A percentile compares a stretch with the other conserved stretches of the same genome.
Conservation (phyloP, 1,140 invertebrate genomes). For the Hyposmocoma kahamanoa region DNA sequence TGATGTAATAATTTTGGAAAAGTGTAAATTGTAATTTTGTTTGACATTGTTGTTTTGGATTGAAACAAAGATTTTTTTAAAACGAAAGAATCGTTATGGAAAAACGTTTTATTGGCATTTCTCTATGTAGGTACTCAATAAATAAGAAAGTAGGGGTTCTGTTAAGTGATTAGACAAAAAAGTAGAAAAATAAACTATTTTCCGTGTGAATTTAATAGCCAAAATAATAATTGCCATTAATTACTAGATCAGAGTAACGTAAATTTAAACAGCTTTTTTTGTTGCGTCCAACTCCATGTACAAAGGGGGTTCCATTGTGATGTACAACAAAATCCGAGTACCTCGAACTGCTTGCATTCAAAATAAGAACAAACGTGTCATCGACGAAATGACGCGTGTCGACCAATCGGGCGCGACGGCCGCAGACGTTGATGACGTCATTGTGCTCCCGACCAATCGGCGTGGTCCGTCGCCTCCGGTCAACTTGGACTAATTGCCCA, state of each 20-base stretch:
- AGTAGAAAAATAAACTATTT: too few relatives aligned
- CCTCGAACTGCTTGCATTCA: slow-evolving; percentile 56
- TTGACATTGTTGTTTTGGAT: too few relatives aligned
- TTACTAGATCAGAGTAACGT: neutral
- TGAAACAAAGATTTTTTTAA: too few relatives aligned
- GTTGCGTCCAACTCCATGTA: slow-evolving; percentile 27
- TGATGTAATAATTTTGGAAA: too few relatives aligned
- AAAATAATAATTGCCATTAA: slow-evolving; percentile 1
- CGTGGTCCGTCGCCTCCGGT: slow-evolving; percentile 60
- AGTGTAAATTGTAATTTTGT: too few relatives aligned
- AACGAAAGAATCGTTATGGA: too few relatives aligned
- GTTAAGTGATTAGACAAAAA: too few relatives aligned
- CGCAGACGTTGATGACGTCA: slow-evolving; percentile 66
- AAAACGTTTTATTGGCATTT: too few relatives aligned
- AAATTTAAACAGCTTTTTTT: too few relatives aligned
- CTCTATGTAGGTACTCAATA: too few relatives aligned
- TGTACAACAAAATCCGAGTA: slow-evolving; percentile 50
- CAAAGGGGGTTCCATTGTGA: slow-evolving; percentile 44
- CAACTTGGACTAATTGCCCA: slow-evolving; percentile 71
- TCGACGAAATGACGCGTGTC: slow-evolving; percentile 71
- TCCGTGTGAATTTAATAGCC: neutral
- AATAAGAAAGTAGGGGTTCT: too few relatives aligned
- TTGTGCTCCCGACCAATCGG: slow-evolving; percentile 49
- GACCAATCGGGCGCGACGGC: slow-evolving; percentile 69
- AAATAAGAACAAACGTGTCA: slow-evolving; percentile 73